A percentile compares a stretch with the other conserved stretches of the same genome.
These are phyloP conservation scores for Apogon talboti DNA, from an alignment of 2,797 vertebrate genomes.

Conservation along the genomic window DNA sequence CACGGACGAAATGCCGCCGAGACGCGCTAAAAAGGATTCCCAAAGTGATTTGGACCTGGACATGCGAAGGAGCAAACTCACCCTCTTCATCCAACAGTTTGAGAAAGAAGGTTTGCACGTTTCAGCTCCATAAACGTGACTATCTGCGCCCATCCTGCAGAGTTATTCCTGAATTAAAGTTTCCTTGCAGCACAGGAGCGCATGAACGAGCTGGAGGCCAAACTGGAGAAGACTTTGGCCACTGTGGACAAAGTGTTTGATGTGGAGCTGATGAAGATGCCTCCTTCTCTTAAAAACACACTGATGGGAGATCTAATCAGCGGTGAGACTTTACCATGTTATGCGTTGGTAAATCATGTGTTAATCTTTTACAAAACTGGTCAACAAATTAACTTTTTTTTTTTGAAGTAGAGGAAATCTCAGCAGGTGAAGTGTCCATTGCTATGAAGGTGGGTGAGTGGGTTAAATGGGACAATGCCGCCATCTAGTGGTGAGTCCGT, in stretches of 20 bases:
- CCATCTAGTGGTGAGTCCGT: not conserved
- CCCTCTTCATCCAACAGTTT: constrained; percentile 80
- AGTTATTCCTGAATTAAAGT: not conserved
- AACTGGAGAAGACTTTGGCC: constrained; percentile 76
- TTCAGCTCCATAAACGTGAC: not conserved
- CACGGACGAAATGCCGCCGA: constrained; percentile 13
- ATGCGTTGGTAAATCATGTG: not conserved
- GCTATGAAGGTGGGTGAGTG: constrained; percentile 69
- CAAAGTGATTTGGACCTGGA: constrained; percentile 16
- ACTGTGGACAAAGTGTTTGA: constrained; percentile 81
- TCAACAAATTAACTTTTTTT: not conserved
- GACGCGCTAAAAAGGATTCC: constrained; percentile 23
- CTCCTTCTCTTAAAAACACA: constrained; percentile 76
- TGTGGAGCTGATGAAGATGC: constrained; percentile 86
- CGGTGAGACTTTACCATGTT: constrained; percentile 42
- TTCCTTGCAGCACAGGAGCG: constrained; percentile 78
- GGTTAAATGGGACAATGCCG: rapidly evolving
- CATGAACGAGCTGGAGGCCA: constrained; percentile 79
- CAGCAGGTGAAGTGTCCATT: constrained; percentile 76
- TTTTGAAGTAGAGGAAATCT: constrained; percentile 51
- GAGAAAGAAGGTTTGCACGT: constrained; percentile 77
- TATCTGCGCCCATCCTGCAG: not conserved
- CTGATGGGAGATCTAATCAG: constrained; percentile 75
- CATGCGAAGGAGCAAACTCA: constrained; percentile 42
- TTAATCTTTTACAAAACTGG: not conserved